Evolutionary conservation across 92 coral and sea anemone genomes (phyloP).

Genomic region (Bergia sp.): DNA sequence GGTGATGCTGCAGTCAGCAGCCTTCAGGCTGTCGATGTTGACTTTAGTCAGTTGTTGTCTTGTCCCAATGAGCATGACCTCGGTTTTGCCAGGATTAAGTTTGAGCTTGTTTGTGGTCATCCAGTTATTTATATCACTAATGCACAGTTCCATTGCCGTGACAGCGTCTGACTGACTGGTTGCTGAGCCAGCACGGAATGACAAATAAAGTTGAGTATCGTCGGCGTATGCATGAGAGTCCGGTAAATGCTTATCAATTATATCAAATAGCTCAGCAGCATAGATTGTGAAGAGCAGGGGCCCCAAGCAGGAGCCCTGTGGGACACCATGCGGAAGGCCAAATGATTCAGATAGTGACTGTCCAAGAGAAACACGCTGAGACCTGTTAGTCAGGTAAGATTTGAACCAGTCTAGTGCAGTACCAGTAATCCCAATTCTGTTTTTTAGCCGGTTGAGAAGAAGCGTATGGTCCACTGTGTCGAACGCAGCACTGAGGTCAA

Average conservation of each 20-base stretch:
- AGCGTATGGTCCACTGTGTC: constrained; percentile 13
- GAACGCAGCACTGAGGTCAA: constrained; percentile 20
- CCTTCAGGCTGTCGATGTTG: constrained; percentile 7
- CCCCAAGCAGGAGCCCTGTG: too few species aligned
- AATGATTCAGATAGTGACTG: too few species aligned
- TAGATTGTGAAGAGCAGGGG: too few species aligned
- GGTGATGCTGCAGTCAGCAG: background rate
- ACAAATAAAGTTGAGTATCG: too few species aligned
- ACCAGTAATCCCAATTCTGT: too few species aligned
- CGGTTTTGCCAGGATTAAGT: constrained; percentile 24
- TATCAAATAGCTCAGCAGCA: too few species aligned
- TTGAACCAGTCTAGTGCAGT: too few species aligned
- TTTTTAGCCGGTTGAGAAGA: too few species aligned
- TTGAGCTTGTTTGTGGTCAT: constrained; percentile 19
- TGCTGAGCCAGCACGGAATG: background rate
- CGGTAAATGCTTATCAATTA: too few species aligned
- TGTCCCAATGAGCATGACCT: constrained; percentile 37
- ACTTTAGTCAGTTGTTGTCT: constrained; percentile 39
- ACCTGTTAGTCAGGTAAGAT: too few species aligned
- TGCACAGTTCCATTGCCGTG: constrained; percentile 27
- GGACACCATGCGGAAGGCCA: background rate
- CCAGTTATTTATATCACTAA: constrained; percentile 25
- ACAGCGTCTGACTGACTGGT: constrained; percentile 33
- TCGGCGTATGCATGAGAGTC: too few species aligned
- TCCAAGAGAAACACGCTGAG: too few species aligned